Conservation (phyloP, 1,140 invertebrate genomes). For the Thaumatotibia leucotreta region DNA sequence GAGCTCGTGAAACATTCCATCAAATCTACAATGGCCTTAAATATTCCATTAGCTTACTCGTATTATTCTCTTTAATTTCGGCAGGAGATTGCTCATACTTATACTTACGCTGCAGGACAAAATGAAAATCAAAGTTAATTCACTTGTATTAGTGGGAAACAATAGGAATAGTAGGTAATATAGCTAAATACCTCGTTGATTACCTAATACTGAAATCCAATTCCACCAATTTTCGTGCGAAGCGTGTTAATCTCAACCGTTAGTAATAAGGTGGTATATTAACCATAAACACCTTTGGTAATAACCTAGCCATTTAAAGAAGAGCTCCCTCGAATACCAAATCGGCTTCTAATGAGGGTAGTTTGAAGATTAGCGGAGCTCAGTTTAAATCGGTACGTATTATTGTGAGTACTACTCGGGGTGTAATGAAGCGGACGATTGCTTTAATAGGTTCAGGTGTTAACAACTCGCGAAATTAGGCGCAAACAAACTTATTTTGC, state of each 20-base stretch:
- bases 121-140: too few relatives aligned
- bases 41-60: too few relatives aligned
- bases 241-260: not conserved
- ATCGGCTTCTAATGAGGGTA: not conserved
- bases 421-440: not conserved
- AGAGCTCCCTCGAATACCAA: not conserved
- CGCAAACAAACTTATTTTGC: not conserved
- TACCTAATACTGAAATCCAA: not conserved
- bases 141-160: too few relatives aligned
- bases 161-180: too few relatives aligned
- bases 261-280: constrained; percentile 7
- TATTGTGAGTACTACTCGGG: not conserved
- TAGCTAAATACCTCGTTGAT: too few relatives aligned
- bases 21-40: too few relatives aligned
- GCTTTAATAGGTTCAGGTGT: constrained; percentile 5
- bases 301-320: not conserved
- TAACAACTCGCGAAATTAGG: not conserved
- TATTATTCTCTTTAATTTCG: too few relatives aligned
- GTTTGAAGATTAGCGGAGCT: not conserved
- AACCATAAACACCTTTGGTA: not conserved
- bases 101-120: too few relatives aligned
- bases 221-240: not conserved
- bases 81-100: too few relatives aligned
- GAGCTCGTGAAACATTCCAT: too few relatives aligned
- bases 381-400: not conserved